Percentiles rank a stretch among this genome's conserved stretches.
These are phyloP conservation scores for Megaceryle maxima DNA, from an alignment of 2,113 vertebrate genomes.

Conservation along the genomic window DNA sequence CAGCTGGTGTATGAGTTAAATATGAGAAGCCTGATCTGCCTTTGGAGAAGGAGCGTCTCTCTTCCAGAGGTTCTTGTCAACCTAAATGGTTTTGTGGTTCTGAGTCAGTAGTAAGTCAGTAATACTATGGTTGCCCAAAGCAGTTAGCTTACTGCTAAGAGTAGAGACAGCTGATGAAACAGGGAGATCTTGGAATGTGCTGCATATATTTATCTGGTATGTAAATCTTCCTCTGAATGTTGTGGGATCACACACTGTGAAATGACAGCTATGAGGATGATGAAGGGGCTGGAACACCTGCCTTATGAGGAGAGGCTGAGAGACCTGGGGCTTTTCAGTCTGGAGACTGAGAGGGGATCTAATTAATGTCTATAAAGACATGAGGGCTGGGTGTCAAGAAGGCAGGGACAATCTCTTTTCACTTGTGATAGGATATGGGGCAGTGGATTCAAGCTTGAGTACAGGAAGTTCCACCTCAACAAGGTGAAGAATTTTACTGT, in stretches of 20 bases:
- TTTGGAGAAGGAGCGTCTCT: background rate
- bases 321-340: too few relatives aligned
- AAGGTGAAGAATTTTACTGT: too few relatives aligned
- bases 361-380: too few relatives aligned
- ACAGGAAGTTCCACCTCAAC: too few relatives aligned
- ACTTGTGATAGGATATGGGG: too few relatives aligned
- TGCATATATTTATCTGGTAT: background rate
- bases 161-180: background rate
- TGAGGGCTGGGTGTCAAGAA: too few relatives aligned
- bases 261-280: background rate
- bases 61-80: background rate
- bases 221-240: background rate
- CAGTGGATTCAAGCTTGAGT: too few relatives aligned
- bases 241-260: background rate
- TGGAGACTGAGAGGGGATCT: too few relatives aligned
- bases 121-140: background rate
- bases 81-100: background rate
- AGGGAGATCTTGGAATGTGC: background rate
- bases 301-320: too few relatives aligned
- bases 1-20: too few relatives aligned
- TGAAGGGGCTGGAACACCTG: too few relatives aligned
- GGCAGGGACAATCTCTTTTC: too few relatives aligned
- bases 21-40: background rate
- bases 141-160: background rate
- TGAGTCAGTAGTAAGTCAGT: background rate